Evolutionary conservation across 2,888 invertebrate species (phyloP).

Genomic region (Pterobdella sp.): DNA sequence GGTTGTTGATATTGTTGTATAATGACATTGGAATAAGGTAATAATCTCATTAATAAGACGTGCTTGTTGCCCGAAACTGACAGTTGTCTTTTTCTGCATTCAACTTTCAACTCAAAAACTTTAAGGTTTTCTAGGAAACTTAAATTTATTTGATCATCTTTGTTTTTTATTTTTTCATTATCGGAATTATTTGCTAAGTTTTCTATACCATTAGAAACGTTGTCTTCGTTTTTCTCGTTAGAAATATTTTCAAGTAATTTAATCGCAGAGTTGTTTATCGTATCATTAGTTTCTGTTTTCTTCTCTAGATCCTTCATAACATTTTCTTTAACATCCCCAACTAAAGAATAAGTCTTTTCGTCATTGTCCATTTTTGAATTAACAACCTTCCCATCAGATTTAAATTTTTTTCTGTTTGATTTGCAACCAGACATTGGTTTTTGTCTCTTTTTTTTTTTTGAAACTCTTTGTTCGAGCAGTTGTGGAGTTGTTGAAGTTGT

Average conservation of each 20-base stretch:
- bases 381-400: neutral
- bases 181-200: neutral
- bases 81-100: conserved; percentile 25
- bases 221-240: neutral
- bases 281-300: no score
- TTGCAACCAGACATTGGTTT: neutral
- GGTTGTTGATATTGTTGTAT: conserved; percentile 25
- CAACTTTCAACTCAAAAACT: conserved; percentile 28
- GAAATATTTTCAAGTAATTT: conserved; percentile 1
- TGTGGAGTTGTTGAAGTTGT: neutral
- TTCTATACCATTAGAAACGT: neutral
- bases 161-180: neutral
- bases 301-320: neutral
- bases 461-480: neutral
- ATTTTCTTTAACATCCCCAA: neutral
- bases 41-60: conserved; percentile 10
- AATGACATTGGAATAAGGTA: conserved; percentile 19
- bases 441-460: conserved; percentile 5
- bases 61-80: conserved; percentile 26
- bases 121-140: conserved; percentile 23
- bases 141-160: neutral
- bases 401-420: neutral
- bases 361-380: neutral
- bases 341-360: neutral
- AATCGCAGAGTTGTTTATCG: no score